Base-by-base conservation (phyloP, 2,113 vertebrate genomes). In the Pterocles orientalis region DNA sequence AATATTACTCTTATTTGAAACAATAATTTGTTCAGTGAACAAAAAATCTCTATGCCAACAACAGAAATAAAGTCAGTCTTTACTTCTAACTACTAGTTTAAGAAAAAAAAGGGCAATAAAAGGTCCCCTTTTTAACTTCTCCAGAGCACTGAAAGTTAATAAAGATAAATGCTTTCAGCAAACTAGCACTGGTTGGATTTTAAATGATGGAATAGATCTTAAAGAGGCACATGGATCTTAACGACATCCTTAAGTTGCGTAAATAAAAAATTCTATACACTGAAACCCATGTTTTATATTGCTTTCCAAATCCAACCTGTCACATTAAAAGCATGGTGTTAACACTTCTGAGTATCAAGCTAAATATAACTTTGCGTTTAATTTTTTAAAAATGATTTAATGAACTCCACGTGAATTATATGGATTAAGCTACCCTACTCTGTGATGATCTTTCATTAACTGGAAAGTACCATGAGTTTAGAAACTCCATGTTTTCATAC, bases 321-420 rank as follows among this genome's bases (percentile, higher is more conserved):
- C 91, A 89, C n/a, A 76, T 85, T 93, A 92, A 92, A 96, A 97
- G 65, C 47, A 61, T 68, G n/a, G 50, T 61, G 80, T 79, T 92
- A 95, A 84, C 41, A 54, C 57, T 91, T 87, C 57, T 58, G 41
- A 84, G 50, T 39, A 82, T 70, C 62, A 85, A 73, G 81, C 86
- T 92, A 94, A 92, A 85, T 82, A 89, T 51, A 89, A 69, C 54
- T 57, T 51, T 33, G 14, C 29, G n/a, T 56, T 92, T 69, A 77
- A 43, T 71, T 87, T 70, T 86, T 50, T 48, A 3, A 7, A 76
- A 91, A 73, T 80, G 18, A 92, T 92, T 91, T 94, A 51, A 82
- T 73, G 54, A 92, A 77, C 57, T 47, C 77, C 34, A 36, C 73
- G 17, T 0, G 0, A 94, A 76, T 89, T 53, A 85, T 14, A 58